Conservation (phyloP, 2,113 vertebrate species). For the Carassius auratus region DNA sequence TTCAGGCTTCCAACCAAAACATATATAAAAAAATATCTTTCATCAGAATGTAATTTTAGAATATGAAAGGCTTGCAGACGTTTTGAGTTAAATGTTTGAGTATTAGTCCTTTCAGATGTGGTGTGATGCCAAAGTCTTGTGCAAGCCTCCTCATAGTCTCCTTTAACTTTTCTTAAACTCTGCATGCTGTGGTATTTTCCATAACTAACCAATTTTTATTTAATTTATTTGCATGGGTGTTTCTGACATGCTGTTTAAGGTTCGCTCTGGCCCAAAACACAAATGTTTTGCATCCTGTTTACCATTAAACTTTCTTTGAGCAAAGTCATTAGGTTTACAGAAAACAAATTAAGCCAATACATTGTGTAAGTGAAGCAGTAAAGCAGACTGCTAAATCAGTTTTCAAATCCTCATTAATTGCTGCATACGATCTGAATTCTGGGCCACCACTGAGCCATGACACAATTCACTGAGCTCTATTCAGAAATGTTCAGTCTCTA, state of each 20-base stretch:
- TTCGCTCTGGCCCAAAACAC: neutral
- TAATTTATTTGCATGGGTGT: constrained; percentile 14
- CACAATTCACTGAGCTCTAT: constrained; percentile 32
- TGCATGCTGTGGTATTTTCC: neutral
- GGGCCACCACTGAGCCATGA: constrained; percentile 3
- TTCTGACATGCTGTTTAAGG: constrained; percentile 13
- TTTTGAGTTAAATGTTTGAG: constrained; percentile 36
- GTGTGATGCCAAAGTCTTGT: constrained; percentile 14
- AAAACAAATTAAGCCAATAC: neutral
- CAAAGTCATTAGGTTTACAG: neutral
- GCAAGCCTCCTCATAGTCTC: neutral
- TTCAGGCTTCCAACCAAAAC: neutral
- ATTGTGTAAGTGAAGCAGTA: constrained; percentile 15
- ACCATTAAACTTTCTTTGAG: neutral
- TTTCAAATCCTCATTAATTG: constrained; percentile 28
- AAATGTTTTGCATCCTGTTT: neutral
- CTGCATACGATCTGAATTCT: neutral
- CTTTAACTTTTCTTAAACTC: neutral
- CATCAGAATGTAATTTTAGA: neutral
- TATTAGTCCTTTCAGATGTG: constrained; percentile 18
- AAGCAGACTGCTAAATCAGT: constrained; percentile 1
- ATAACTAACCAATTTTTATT: neutral
- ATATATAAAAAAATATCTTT: neutral
- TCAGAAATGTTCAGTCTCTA: constrained; percentile 6
- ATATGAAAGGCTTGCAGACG: neutral